Percentiles rank a stretch among this genome's conserved stretches.
These are phyloP conservation scores for Pachyseris speciosa DNA, from an alignment of 64 coral and sea anemone species.

Conservation along the genomic window DNA sequence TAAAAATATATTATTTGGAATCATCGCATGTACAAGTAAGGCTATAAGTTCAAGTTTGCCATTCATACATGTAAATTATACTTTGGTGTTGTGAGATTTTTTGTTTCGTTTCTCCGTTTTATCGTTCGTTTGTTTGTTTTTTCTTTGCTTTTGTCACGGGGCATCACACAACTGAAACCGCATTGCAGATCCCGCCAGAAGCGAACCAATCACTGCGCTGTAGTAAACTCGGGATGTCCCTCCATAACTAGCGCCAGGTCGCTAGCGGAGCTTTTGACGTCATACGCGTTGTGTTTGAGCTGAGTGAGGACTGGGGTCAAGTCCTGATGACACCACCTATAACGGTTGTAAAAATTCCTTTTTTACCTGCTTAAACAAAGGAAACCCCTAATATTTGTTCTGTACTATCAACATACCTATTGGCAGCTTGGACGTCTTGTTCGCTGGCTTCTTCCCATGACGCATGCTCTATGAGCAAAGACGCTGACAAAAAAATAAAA, in stretches of 20 bases:
- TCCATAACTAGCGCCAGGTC: constrained; percentile 86
- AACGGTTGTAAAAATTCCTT: not conserved
- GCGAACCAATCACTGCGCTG: not conserved
- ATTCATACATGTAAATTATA: too few relatives aligned
- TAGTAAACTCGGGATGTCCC: constrained; percentile 71
- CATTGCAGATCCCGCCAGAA: too few relatives aligned
- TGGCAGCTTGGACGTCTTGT: constrained; percentile 76
- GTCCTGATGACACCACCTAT: constrained; percentile 89
- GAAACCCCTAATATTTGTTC: too few relatives aligned
- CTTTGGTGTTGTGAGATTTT: too few relatives aligned
- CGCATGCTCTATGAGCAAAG: constrained; percentile 78
- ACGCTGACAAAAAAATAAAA: constrained; percentile 56
- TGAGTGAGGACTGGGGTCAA: constrained; percentile 84
- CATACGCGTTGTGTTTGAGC: constrained; percentile 52
- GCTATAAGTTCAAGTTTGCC: too few relatives aligned
- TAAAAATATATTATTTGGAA: too few relatives aligned
- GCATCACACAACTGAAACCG: too few relatives aligned
- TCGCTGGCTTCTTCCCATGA: constrained; percentile 62
- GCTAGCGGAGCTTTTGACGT: constrained; percentile 15
- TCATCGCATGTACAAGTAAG: too few relatives aligned
- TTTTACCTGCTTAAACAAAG: not conserved
- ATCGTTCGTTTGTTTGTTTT: too few relatives aligned
- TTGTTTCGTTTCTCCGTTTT: too few relatives aligned
- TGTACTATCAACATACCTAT: constrained; percentile 38
- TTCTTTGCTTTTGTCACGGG: too few relatives aligned